Evolutionary conservation across 2,797 vertebrate genomes (phyloP).

Genomic region (Oreortyx pictus): DNA sequence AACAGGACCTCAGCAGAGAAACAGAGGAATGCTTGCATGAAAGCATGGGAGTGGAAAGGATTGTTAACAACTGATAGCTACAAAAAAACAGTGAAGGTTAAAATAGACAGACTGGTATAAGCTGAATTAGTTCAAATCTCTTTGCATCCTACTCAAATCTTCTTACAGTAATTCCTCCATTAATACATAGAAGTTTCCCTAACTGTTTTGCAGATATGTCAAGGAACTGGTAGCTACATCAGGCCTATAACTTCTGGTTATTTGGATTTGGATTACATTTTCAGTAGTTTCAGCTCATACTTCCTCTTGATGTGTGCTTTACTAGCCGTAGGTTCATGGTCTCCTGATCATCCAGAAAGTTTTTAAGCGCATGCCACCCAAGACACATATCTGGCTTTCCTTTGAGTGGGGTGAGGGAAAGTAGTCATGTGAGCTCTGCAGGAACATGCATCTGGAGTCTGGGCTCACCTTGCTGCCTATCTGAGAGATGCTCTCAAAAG

Average conservation of each 20-base stretch:
- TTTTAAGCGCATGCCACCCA: neutral
- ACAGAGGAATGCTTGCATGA: neutral
- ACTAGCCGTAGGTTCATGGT: neutral
- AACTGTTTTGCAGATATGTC: neutral
- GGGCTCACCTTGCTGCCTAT: neutral
- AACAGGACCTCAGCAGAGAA: neutral
- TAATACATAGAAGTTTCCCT: neutral
- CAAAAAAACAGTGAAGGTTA: neutral
- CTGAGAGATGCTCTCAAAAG: fast-evolving
- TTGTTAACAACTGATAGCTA: neutral
- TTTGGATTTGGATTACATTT: neutral
- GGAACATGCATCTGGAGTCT: neutral
- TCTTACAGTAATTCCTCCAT: neutral
- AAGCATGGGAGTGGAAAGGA: neutral
- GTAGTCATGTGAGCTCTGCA: fast-evolving
- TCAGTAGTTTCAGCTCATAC: neutral
- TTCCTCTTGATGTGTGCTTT: neutral
- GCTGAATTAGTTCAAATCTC: neutral
- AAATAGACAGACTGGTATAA: neutral
- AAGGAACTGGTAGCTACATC: neutral
- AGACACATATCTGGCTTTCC: neutral
- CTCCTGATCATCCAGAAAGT: neutral
- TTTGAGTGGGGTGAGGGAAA: neutral
- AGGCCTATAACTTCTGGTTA: neutral
- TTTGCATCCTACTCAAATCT: neutral